These are phyloP conservation scores for Scaptomyza reducta DNA, from an alignment of 2,888 invertebrate genomes.

Conservation along the genomic window DNA sequence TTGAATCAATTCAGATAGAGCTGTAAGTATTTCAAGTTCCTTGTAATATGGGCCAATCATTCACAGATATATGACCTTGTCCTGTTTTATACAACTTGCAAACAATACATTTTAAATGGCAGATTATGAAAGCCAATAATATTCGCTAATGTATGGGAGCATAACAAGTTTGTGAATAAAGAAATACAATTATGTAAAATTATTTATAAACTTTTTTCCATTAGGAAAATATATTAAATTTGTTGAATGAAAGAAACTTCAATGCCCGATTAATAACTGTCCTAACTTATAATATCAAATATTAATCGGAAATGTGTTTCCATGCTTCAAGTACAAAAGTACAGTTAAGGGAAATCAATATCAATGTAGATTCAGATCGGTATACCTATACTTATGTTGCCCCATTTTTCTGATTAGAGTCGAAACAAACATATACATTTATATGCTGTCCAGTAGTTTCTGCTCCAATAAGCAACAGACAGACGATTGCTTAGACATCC, in stretches of 20 bases:
- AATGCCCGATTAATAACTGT: slow-evolving; percentile 6
- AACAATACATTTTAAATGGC: slow-evolving; percentile 16
- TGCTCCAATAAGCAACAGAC: slow-evolving; percentile 48
- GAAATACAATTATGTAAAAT: too few relatives aligned
- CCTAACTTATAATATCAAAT: not conserved
- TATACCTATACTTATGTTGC: slow-evolving; percentile 1
- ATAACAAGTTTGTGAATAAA: too few relatives aligned
- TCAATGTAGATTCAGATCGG: slow-evolving; percentile 29
- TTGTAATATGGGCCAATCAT: slow-evolving; percentile 15
- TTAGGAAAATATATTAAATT: too few relatives aligned
- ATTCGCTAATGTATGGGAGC: too few relatives aligned
- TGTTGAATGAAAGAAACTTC: too few relatives aligned
- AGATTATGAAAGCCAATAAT: not conserved
- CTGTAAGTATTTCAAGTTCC: slow-evolving; percentile 2
- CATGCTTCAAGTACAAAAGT: slow-evolving; percentile 2
- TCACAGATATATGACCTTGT: slow-evolving; percentile 32
- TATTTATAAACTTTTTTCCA: too few relatives aligned
- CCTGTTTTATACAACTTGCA: slow-evolving; percentile 11
- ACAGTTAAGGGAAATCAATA: slow-evolving; percentile 9
- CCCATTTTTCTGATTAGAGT: slow-evolving; percentile 12
- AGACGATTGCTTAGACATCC: slow-evolving; percentile 25
- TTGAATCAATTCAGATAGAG: slow-evolving; percentile 27
- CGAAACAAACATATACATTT: not conserved
- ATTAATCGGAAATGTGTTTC: slow-evolving; percentile 15
- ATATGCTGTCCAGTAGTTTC: slow-evolving; percentile 33